Base-by-base conservation (phyloP, 2,113 vertebrate genomes). In the Hydrolagus affinis region DNA sequence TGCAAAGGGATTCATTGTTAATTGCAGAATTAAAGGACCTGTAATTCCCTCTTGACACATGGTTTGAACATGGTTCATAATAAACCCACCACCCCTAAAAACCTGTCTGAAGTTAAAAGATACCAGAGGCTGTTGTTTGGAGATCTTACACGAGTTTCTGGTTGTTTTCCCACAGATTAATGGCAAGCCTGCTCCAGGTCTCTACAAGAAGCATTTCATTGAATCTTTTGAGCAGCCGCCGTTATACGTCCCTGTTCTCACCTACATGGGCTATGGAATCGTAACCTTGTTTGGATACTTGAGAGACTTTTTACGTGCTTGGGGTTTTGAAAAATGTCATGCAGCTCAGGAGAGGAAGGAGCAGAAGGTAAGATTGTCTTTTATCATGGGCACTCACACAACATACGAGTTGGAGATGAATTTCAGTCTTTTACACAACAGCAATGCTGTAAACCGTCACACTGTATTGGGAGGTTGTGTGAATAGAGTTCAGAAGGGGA, bases 231-330 rank as follows among this genome's bases (percentile, higher is more conserved):
- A 97, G 59, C 93, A 97, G 89, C 91, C 96, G 8, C 96, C 97
- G n/a, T 93, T 97, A 89, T 94, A 96, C 59, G 94, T 95, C 86
- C 93, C 95, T 23, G 95, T 99, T 87, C 86, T 97, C 86, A 99
- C 97, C 68, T 96, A 96, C 88, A 73, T 98, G 90, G 95, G 95
- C 73, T 99, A 94, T 90, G 95, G 94, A 86, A 92, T 99, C 85
- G 95, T 94, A 90, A 96, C 94, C 3, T 87, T 98, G 72, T 98
- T 98, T 89, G 97, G 96, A 87, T 96, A 98, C 92, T 86, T 99
- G 86, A 92, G 96, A 91, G 97, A 98, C 88, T 97, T 98, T 88
- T 89, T 98, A 91, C 92, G 97, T 93, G 93, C 94, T 17, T 93
- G 92, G 85, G 95, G 96, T 88, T 86, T 98, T 87, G 96, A 98